These are phyloP conservation scores for Scopus umbretta DNA, from an alignment of 2,113 vertebrate genomes.

Conservation along the genomic window DNA sequence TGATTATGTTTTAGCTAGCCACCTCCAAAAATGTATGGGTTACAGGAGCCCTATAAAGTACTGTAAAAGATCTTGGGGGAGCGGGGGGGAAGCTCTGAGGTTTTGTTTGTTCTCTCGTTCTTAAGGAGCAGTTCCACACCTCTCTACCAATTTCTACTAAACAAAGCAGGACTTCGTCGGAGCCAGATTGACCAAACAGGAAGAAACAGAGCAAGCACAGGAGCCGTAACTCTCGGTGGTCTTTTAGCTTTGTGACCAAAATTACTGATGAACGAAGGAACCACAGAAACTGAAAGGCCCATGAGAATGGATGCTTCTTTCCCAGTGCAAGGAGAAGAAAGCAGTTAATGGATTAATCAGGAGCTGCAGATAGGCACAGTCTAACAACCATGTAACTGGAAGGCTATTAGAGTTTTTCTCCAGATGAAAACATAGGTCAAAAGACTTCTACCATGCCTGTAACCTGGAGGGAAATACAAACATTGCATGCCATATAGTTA, in stretches of 20 bases:
- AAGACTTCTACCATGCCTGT: not conserved
- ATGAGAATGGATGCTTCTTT: not conserved
- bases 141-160: not conserved
- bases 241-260: not conserved
- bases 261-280: not conserved
- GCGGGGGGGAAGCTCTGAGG: too few species aligned
- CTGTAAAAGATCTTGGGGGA: not conserved
- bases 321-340: not conserved
- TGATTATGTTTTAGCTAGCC: not conserved
- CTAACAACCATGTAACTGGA: not conserved
- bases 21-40: not conserved
- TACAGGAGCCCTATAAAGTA: not conserved
- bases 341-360: not conserved
- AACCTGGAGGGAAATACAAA: not conserved
- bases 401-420: not conserved
- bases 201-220: not conserved
- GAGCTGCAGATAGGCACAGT: not conserved
- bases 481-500: not conserved
- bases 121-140: not conserved
- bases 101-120: not conserved
- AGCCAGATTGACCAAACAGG: not conserved
- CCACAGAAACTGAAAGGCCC: not conserved
- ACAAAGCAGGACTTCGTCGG: not conserved
- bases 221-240: not conserved
- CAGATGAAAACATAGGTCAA: not conserved